Base-by-base conservation (phyloP, 2,797 vertebrate species). In the Myotis myotis region DNA sequence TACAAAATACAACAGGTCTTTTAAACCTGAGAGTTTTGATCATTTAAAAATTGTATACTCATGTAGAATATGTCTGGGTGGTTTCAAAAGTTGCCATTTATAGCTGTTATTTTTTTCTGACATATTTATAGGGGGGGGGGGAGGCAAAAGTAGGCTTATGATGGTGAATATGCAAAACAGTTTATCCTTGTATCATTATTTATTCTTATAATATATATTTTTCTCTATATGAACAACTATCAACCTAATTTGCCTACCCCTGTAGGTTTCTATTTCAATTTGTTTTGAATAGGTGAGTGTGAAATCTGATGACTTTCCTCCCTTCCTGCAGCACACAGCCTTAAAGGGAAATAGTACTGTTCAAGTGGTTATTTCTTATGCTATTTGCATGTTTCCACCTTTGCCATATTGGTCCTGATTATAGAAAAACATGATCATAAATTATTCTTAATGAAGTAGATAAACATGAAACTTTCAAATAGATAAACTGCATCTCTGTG, bases 341-440 rank as follows among this genome's bases (percentile, higher is more conserved):
- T 89, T 55, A 92, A 89, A 66, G 22, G 41, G 5, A 95, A 89
- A 87, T 53, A 72, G 11, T 49, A 23, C n/a, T 66, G 4, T 55
- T 91, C 84, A 47, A 80, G 80, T n/a, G 20, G 71, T 85, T 51
- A 72, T 82, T 88, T 94, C 11, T 82, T 68, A 86, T n/a, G 11
- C 10, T 82, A 47, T 41, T 72, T 90, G 30, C n/a, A 6, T 44
- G 1, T 72, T 93, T 68, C 6, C 6, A 44, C 10, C 47, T 83
- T 75, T 78, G 78, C 20, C n/a, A 74, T 30, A 68, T 86, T 95
- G 23, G 3, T 68, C 84, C 12, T 71, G 11, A 80, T 85, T 23
- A 55, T 28, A 71, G 36, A 5, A 90, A 89, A 79, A 62, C 25
- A 71, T 19, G 49, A 64, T 51, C 86, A 51, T 72, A 83, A 78